Evolutionary conservation across 2,888 invertebrate genomes (phyloP).

Genomic region (Clunio marinus): DNA sequence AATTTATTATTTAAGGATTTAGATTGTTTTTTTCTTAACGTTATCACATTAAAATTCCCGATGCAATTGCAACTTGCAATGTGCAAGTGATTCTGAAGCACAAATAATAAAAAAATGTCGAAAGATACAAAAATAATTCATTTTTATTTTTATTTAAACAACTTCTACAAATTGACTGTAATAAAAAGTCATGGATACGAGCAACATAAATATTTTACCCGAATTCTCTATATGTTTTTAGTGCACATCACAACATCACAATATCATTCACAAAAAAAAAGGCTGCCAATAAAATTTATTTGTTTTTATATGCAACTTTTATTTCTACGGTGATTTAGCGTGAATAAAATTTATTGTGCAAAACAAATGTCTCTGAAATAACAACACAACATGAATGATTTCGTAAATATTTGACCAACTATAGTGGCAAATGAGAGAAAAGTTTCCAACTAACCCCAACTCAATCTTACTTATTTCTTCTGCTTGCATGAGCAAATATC

Average conservation of each 20-base stretch:
- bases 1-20: too few species aligned
- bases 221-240: constrained; percentile 12
- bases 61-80: too few species aligned
- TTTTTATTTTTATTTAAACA: constrained; percentile 26
- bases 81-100: neutral
- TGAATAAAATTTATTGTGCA: constrained; percentile 12
- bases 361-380: neutral
- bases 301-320: constrained; percentile 19
- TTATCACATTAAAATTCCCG: too few species aligned
- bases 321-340: constrained; percentile 19
- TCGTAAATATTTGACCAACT: too few species aligned
- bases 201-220: neutral
- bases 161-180: constrained; percentile 12
- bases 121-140: neutral
- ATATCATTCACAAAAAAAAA: neutral
- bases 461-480: neutral
- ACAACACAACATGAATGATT: too few species aligned
- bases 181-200: constrained; percentile 15
- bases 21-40: too few species aligned
- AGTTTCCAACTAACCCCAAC: too few species aligned
- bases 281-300: constrained; percentile 23
- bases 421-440: neutral
- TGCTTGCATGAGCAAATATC: neutral
- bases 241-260: constrained; percentile 12
- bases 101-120: neutral